Percentiles rank a stretch among this genome's conserved stretches.
Evolutionary conservation across 2,113 vertebrate species (phyloP).

Genomic region (Periophthalmodon schlosseri): DNA sequence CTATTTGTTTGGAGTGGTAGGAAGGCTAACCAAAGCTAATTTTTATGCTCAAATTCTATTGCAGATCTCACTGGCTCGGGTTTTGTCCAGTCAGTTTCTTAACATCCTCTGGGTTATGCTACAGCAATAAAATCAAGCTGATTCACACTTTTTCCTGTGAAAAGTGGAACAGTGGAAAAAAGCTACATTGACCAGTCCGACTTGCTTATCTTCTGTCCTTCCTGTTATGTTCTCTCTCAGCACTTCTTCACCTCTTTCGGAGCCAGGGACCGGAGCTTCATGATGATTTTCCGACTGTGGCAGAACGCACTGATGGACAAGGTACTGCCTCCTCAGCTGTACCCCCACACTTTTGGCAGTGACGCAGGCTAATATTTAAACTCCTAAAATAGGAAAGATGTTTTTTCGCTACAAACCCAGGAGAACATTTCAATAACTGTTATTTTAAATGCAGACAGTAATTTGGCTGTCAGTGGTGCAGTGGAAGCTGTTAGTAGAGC

Average conservation of each 20-base stretch:
- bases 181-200: background rate
- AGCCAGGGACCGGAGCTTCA: slow-evolving; percentile 88
- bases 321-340: slow-evolving; percentile 63
- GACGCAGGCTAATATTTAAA: slow-evolving; percentile 35
- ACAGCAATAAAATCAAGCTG: slow-evolving; percentile 31
- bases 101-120: background rate
- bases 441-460: slow-evolving; percentile 33
- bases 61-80: background rate
- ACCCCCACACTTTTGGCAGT: background rate
- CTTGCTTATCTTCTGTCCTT: background rate
- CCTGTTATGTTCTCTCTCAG: slow-evolving; percentile 59
- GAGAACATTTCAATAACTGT: slow-evolving; percentile 34
- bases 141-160: slow-evolving; percentile 16
- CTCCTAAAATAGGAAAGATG: slow-evolving; percentile 40
- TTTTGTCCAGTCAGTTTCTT: background rate
- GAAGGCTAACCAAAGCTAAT: background rate
- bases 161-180: background rate
- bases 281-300: slow-evolving; percentile 91
- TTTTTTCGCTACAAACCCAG: slow-evolving; percentile 18
- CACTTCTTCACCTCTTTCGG: slow-evolving; percentile 93
- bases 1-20: background rate
- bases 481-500: background rate
- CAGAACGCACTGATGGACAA: slow-evolving; percentile 90
- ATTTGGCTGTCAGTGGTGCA: background rate
- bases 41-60: background rate